Evolutionary conservation across 2,797 vertebrate species (phyloP), one percentile per base, ranked within the genome.

Genomic region (Schizopygopsis malacanthus): DNA sequence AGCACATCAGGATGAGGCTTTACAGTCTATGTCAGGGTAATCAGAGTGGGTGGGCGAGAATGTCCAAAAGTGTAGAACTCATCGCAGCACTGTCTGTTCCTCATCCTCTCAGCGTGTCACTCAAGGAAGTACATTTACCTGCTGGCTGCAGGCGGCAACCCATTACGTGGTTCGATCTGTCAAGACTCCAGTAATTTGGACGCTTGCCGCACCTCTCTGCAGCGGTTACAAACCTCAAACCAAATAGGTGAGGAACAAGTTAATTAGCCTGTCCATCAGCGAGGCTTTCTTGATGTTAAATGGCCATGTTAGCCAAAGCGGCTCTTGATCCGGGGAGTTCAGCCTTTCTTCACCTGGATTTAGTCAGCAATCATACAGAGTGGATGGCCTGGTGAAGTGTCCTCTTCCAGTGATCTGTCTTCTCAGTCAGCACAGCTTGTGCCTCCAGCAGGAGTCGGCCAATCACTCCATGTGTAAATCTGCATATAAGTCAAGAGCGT

Each of bases 181-280:
- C 89, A 88, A 82, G 70, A 81, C 83, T 84, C 65, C 33, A 65
- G 78, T 84, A 79, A 80, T 82, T 78, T 79, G 70, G 54, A 83
- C n/a, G 10, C 67, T 63, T 6, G 25, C 70, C 33, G 78, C 50
- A 73, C 72, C 78, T 81, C 70, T 72, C 67, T 63, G 69, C 69
- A 73, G 43, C 20, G 69, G 82, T 82, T 84, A 79, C 89, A 85
- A 70, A 79, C 70, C 78, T 79, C 56, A 70, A 87, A 84, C 67
- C 78, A 56, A 80, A 86, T 84, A 73, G 87, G 86, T 79, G 87
- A 86, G 86, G 86, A 84, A 69, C 37, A 75, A 85, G 88, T 86
- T 84, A 84, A 90, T 90, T 88, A 90, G 75, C 59, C 78, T 87
- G 87, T 89, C 85, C 84, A 87, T 91, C 87, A 88, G 86, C 45